A percentile compares a stretch with the other conserved stretches of the same genome.
Evolutionary conservation across 2,797 vertebrate genomes (phyloP).

Genomic region (Tokudaia tokunoshimensis): DNA sequence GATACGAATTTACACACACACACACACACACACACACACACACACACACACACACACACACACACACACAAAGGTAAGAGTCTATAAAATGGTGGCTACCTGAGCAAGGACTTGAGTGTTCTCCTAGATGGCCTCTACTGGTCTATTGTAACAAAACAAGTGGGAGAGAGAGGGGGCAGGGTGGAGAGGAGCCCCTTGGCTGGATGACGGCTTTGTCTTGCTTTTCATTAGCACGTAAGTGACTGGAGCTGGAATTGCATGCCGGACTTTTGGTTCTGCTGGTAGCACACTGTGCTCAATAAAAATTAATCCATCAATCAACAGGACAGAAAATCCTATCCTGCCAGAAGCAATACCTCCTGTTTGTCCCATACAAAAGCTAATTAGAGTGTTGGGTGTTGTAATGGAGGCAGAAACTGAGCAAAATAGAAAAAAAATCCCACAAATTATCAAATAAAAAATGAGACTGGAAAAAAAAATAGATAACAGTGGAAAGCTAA

Average conservation of each 20-base stretch:
- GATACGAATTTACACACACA: not conserved
- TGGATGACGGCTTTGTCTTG: slow-evolving; percentile 36
- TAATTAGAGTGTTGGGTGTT: slow-evolving; percentile 58
- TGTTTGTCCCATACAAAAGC: slow-evolving; percentile 69
- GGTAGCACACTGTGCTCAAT: slow-evolving; percentile 70
- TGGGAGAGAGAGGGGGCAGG: not conserved
- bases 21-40: not conserved
- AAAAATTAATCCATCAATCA: slow-evolving; percentile 80
- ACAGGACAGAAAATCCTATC: slow-evolving; percentile 71
- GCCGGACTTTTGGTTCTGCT: slow-evolving; percentile 73
- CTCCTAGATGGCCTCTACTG: not conserved
- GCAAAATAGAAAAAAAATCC: slow-evolving; percentile 12
- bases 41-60: too few relatives aligned
- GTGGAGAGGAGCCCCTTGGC: not conserved
- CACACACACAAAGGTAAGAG: not conserved
- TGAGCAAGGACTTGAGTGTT: not conserved
- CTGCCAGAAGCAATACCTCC: slow-evolving; percentile 67
- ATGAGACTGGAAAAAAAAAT: not conserved
- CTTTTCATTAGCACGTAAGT: slow-evolving; percentile 63
- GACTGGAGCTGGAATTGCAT: slow-evolving; percentile 49
- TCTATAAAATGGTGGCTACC: not conserved
- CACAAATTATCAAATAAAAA: slow-evolving; percentile 38
- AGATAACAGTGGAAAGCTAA: slow-evolving; percentile 6
- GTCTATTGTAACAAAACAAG: not conserved
- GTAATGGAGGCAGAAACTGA: slow-evolving; percentile 59